These are phyloP conservation scores for Acropora tenuis DNA, from an alignment of 64 coral and sea anemone genomes.

Conservation along the genomic window DNA sequence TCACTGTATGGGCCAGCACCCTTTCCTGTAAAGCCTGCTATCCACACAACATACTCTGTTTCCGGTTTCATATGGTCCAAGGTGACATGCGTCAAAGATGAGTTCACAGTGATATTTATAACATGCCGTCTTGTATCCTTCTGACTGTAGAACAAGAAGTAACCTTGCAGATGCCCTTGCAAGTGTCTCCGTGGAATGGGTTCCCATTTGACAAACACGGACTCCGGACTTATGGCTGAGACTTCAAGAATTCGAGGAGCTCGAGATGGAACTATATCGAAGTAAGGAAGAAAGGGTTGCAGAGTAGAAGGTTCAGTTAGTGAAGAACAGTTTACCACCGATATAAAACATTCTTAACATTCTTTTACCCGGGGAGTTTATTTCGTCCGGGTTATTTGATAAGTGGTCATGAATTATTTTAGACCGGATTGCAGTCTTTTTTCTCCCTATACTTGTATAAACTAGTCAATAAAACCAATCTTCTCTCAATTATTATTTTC, in stretches of 20 bases:
- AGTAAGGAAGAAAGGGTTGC: not conserved
- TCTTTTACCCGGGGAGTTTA: too few relatives aligned
- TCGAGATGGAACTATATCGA: slow-evolving; percentile 16
- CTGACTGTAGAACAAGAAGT: slow-evolving; percentile 68
- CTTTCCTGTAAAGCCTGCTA: slow-evolving; percentile 74
- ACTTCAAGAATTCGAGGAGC: slow-evolving; percentile 16
- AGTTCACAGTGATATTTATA: slow-evolving; percentile 66
- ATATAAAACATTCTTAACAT: too few relatives aligned
- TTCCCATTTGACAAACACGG: slow-evolving; percentile 68
- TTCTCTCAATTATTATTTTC: too few relatives aligned
- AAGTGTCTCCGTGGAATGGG: slow-evolving; percentile 44
- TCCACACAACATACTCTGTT: slow-evolving; percentile 53
- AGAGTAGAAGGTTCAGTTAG: not conserved
- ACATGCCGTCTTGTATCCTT: slow-evolving; percentile 20
- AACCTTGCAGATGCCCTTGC: slow-evolving; percentile 67
- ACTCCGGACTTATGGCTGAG: slow-evolving; percentile 1
- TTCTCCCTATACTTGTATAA: too few relatives aligned
- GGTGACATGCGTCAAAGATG: slow-evolving; percentile 33
- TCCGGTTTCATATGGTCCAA: slow-evolving; percentile 52
- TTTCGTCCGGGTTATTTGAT: too few relatives aligned
- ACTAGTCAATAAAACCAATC: too few relatives aligned
- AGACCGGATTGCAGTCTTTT: too few relatives aligned
- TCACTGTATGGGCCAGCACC: slow-evolving; percentile 72
- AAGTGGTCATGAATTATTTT: too few relatives aligned
- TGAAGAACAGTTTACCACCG: not conserved